Evolutionary conservation across 2,888 invertebrate genomes (phyloP), one percentile per base, ranked within the genome.

Genomic region (Gastrophysa polygoni): DNA sequence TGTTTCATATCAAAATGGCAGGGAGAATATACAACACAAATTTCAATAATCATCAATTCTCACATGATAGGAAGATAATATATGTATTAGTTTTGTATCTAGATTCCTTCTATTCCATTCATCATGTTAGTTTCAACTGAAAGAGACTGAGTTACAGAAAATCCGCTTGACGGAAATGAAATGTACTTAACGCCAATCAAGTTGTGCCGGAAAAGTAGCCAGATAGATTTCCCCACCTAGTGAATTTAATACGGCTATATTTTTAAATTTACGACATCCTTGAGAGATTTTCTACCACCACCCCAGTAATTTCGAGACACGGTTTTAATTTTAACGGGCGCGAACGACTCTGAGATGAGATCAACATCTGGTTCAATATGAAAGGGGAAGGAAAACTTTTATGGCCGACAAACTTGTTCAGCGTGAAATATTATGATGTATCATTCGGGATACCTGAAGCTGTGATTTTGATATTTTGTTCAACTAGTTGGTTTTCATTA

Each of bases 231-330:
- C 78, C 75, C 75, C 73, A 74, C 73, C 74, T 75, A 73, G 73
- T 75, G 65, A 68, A 80, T 77, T 80, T 79, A 78, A 79, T 77
- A 75, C 71, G 77, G 77, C 79, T 79, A 81, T 81, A 79, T 79
- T 80, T 80, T 77, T 78, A 78, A 80, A 80, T 81, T 81, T 80
- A 80, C 78, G 78, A 77, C 78, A 78, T 79, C 78, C 78, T 79
- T 75, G 74, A 77, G 75, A 77, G 74, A 79, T 79, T 78, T 80
- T 78, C 78, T 79, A 80, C 80, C 78, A 79, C 76, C 79, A 76
- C 79, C 77, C 76, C 78, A 78, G 79, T 80, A 80, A 80, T 80
- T 80, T 80, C 78, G 78, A 80, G 79, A 80, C 80, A 80, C 78
- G 80, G 80, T 80, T 80, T 80, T 80, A 80, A 80, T 80, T 80